Evolutionary conservation across 2,888 invertebrate species (phyloP).

Genomic region (Dysmachus trigonus): DNA sequence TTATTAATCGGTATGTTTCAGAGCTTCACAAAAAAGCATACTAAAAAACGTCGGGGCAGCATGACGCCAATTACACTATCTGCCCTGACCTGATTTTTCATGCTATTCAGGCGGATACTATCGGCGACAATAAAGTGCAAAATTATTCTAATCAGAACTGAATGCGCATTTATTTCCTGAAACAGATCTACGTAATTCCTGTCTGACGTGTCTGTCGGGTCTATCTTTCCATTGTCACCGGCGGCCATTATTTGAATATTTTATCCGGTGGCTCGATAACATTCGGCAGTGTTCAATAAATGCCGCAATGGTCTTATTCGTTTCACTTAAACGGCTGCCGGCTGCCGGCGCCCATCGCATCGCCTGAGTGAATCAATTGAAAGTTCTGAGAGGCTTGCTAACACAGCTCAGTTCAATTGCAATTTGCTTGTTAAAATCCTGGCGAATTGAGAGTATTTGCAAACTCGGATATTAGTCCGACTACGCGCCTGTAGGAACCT

Average conservation of each 20-base stretch:
- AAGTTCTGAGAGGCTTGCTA: background rate
- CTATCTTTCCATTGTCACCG: background rate
- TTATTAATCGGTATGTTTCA: too few relatives aligned
- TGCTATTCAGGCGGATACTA: background rate
- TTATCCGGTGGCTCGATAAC: background rate
- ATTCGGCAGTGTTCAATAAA: background rate
- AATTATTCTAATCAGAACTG: background rate
- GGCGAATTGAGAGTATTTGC: background rate
- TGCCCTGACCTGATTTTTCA: background rate
- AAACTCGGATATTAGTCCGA: background rate
- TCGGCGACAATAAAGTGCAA: background rate
- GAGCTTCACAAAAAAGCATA: too few relatives aligned
- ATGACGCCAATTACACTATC: background rate
- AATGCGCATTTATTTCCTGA: background rate
- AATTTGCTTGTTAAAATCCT: background rate
- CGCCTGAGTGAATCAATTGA: background rate
- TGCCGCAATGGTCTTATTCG: background rate
- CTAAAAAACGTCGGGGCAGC: background rate
- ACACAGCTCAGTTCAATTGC: background rate
- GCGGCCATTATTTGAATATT: background rate
- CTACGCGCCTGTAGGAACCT: background rate
- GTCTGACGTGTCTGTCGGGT: background rate
- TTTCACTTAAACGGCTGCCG: background rate
- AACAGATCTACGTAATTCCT: background rate
- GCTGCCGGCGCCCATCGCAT: background rate